Evolutionary conservation across 1,140 invertebrate genomes (phyloP).

Genomic region (Drosophila rhopaloa): DNA sequence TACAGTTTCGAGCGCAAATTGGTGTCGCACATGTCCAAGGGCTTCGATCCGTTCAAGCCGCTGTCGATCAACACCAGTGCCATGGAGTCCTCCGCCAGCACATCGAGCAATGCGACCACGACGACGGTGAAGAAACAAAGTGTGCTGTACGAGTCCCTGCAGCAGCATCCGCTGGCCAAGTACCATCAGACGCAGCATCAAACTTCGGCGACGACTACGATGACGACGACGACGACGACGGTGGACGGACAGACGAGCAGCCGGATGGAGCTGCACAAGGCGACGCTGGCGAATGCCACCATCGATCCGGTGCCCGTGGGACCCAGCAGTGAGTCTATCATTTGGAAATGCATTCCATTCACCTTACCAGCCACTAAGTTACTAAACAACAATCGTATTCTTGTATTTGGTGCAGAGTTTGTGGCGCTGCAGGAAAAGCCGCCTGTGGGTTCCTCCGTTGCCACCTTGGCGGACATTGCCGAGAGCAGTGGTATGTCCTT

Average conservation of each 20-base stretch:
- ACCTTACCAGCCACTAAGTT: neutral
- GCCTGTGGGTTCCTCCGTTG: conserved; percentile 36
- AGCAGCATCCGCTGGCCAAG: conserved; percentile 77
- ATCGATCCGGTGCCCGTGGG: conserved; percentile 45
- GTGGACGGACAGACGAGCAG: conserved; percentile 74
- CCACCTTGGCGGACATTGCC: conserved; percentile 69
- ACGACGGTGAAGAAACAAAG: conserved; percentile 66
- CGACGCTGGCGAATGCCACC: conserved; percentile 74
- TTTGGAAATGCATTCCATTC: neutral
- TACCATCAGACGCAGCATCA: conserved; percentile 53
- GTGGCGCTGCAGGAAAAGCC: conserved; percentile 46
- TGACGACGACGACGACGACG: conserved; percentile 9
- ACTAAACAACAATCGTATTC: conserved; percentile 4
- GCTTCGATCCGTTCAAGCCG: conserved; percentile 82
- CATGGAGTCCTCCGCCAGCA: conserved; percentile 36
- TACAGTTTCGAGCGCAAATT: conserved; percentile 77
- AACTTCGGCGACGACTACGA: conserved; percentile 7
- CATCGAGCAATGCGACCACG: conserved; percentile 32
- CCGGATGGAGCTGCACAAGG: conserved; percentile 81
- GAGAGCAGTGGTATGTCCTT: conserved; percentile 63
- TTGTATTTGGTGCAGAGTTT: conserved; percentile 49
- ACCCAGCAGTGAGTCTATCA: conserved; percentile 21
- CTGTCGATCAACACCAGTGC: conserved; percentile 79
- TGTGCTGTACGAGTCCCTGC: conserved; percentile 79
- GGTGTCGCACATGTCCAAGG: conserved; percentile 81